These are phyloP conservation scores for Diabrotica undecimpunctata DNA, from an alignment of 1,140 invertebrate genomes.

Conservation along the genomic window DNA sequence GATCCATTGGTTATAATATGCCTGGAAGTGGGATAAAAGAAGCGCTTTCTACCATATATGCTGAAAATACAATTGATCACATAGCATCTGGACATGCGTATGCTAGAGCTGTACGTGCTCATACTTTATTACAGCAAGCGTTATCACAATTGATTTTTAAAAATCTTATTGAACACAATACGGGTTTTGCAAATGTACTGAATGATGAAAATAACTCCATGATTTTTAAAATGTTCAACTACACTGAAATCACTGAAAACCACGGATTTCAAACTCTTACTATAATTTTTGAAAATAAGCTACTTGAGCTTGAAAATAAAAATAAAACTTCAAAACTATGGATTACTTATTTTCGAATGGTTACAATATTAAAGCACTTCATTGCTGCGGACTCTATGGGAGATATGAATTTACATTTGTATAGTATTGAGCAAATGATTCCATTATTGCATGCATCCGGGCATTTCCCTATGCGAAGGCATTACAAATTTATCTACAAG, in stretches of 20 bases:
- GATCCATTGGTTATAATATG: too few species aligned
- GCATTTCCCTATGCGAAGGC: slow-evolving; percentile 44
- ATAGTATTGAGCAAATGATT: too few species aligned
- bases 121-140: slow-evolving; percentile 27
- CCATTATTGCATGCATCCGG: slow-evolving; percentile 47
- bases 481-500: slow-evolving; percentile 43
- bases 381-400: slow-evolving; percentile 44
- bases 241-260: slow-evolving; percentile 22
- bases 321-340: too few species aligned
- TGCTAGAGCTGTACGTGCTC: slow-evolving; percentile 33
- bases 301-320: slow-evolving; percentile 24
- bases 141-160: slow-evolving; percentile 28
- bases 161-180: slow-evolving; percentile 23
- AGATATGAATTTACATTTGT: slow-evolving; percentile 46
- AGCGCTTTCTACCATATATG: too few species aligned
- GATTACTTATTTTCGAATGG: slow-evolving; percentile 45
- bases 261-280: slow-evolving; percentile 20
- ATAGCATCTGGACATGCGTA: slow-evolving; percentile 31
- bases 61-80: too few species aligned
- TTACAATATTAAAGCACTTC: slow-evolving; percentile 36
- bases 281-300: slow-evolving; percentile 26
- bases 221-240: slow-evolving; percentile 22
- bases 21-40: too few species aligned
- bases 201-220: slow-evolving; percentile 19
- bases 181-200: slow-evolving; percentile 19